Evolutionary conservation across 2,888 invertebrate species (phyloP).

Genomic region (Cistogaster globosa): DNA sequence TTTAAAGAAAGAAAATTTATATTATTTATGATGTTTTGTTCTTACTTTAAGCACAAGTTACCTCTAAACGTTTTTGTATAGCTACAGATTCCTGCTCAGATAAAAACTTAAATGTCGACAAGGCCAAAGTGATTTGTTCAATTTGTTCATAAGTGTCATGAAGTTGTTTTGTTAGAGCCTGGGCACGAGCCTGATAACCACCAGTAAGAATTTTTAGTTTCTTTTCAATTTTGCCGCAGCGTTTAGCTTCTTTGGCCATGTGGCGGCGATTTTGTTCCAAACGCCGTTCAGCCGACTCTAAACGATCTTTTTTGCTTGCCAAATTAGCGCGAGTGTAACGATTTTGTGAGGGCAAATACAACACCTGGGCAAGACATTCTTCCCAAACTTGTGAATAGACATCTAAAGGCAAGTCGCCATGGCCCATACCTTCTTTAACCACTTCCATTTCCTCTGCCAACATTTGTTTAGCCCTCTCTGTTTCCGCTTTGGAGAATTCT

Average conservation of each 20-base stretch:
- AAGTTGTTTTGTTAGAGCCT: constrained; percentile 93
- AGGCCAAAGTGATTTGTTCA: constrained; percentile 94
- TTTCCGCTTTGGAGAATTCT: constrained; percentile 87
- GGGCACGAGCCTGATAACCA: constrained; percentile 92
- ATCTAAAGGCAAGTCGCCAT: constrained; percentile 95
- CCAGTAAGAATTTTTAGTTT: constrained; percentile 97
- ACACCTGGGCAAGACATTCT: constrained; percentile 95
- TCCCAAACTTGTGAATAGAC: constrained; percentile 98
- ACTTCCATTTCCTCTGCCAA: constrained; percentile 93
- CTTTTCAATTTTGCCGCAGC: constrained; percentile 98
- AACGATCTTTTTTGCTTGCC: constrained; percentile 97
- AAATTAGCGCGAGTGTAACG: constrained; percentile 96
- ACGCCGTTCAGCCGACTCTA: constrained; percentile 96
- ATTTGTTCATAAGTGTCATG: constrained; percentile 94
- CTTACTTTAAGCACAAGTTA: constrained; percentile 78
- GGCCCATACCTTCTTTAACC: constrained; percentile 96
- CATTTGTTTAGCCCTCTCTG: constrained; percentile 86
- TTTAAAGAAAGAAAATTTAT: not conserved
- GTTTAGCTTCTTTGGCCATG: constrained; percentile 98
- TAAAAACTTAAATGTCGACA: constrained; percentile 95
- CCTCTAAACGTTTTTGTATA: constrained; percentile 94
- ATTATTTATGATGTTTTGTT: not conserved
- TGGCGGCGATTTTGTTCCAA: constrained; percentile 96
- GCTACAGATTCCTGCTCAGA: constrained; percentile 95
- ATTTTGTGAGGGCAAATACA: constrained; percentile 95